Conservation (phyloP, 2,797 vertebrate species). For the Luscinia megarhynchos region DNA sequence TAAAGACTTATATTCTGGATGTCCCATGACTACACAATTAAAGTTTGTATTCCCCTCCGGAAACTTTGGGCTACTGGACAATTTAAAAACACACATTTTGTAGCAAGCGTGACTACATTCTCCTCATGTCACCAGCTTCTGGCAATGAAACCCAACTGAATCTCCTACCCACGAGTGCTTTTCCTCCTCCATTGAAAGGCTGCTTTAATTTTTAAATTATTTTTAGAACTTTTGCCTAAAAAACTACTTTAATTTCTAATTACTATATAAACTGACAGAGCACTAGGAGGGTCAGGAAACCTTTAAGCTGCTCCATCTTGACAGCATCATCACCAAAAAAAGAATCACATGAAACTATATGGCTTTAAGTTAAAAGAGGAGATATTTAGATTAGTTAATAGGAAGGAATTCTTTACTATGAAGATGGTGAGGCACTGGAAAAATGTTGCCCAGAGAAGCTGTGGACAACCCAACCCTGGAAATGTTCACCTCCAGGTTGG, state of each 20-base stretch:
- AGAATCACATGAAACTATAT: background rate
- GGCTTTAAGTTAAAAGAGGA: background rate
- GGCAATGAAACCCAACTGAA: background rate
- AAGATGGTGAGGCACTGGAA: background rate
- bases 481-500: background rate
- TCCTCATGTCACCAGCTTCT: fast-evolving
- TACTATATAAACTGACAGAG: background rate
- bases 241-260: background rate
- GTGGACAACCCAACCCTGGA: fast-evolving
- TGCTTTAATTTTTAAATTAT: background rate
- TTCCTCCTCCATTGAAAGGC: background rate
- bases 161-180: background rate
- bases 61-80: background rate
- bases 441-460: background rate
- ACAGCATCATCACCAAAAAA: background rate
- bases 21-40: background rate
- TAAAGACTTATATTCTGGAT: background rate
- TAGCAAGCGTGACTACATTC: background rate
- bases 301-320: background rate
- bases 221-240: background rate
- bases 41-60: background rate
- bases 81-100: background rate
- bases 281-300: background rate
- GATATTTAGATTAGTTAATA: background rate
- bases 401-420: background rate